These are phyloP conservation scores for Drosophila arawakana DNA, from an alignment of 1,140 invertebrate species.

Conservation along the genomic window DNA sequence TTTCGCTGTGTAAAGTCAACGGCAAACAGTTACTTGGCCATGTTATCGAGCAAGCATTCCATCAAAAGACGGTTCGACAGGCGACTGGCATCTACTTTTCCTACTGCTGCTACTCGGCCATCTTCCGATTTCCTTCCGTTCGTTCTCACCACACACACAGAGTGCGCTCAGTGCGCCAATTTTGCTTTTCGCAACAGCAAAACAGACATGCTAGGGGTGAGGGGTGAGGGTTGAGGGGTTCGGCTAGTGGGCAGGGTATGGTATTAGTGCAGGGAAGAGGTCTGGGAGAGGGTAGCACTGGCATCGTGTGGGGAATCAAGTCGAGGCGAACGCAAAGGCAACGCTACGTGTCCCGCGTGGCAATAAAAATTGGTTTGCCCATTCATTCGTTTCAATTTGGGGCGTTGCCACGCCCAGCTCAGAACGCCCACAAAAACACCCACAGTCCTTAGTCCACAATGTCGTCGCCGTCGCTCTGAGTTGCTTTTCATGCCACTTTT, in stretches of 20 bases:
- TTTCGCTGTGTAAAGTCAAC: slow-evolving; percentile 15
- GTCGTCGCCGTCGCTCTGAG: slow-evolving; percentile 57
- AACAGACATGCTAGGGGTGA: slow-evolving; percentile 30
- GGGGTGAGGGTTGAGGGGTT: background rate
- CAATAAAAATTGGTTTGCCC: slow-evolving; percentile 83
- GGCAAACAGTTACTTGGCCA: slow-evolving; percentile 77
- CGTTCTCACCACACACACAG: slow-evolving; percentile 51
- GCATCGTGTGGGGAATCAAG: slow-evolving; percentile 62
- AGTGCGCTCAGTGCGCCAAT: slow-evolving; percentile 55
- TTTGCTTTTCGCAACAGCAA: slow-evolving; percentile 63
- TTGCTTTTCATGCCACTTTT: slow-evolving; percentile 81
- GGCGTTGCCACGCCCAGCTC: slow-evolving; percentile 24
- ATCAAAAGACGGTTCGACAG: slow-evolving; percentile 67
- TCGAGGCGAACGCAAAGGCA: slow-evolving; percentile 58
- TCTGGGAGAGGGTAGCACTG: background rate
- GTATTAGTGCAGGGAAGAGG: background rate
- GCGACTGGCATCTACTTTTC: slow-evolving; percentile 12
- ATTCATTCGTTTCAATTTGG: slow-evolving; percentile 80
- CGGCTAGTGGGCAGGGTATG: too few relatives aligned
- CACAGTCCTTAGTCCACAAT: slow-evolving; percentile 15
- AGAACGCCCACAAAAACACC: slow-evolving; percentile 16
- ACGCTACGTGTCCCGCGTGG: slow-evolving; percentile 79
- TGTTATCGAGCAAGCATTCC: slow-evolving; percentile 68
- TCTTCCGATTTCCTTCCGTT: slow-evolving; percentile 65
- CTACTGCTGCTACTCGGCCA: slow-evolving; percentile 8